Evolutionary conservation across 2,888 invertebrate species (phyloP).

Genomic region (Himalopsyche kuldschensis): DNA sequence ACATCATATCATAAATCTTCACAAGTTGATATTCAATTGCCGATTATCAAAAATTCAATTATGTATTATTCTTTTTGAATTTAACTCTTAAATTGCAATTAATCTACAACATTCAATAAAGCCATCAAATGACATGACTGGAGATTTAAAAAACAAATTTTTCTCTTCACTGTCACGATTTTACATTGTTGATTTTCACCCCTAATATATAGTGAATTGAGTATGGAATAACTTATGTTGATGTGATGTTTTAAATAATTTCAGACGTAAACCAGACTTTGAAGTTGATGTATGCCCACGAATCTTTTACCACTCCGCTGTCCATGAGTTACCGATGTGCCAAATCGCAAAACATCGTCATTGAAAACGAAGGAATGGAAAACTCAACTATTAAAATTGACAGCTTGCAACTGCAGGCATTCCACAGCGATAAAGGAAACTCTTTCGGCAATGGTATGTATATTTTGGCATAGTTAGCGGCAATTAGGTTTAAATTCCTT

Average conservation of each 20-base stretch:
- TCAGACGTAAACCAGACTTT: slow-evolving; percentile 45
- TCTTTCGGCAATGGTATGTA: slow-evolving; percentile 67
- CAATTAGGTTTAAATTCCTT: too few species aligned
- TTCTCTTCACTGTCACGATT: too few species aligned
- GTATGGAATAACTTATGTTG: too few species aligned
- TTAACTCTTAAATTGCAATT: too few species aligned
- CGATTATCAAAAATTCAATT: too few species aligned
- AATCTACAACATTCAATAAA: background rate
- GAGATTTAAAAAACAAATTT: too few species aligned
- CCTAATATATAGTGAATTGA: too few species aligned
- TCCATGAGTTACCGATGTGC: slow-evolving; percentile 75
- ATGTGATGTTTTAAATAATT: background rate
- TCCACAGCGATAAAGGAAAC: slow-evolving; percentile 56
- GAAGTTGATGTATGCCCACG: slow-evolving; percentile 53
- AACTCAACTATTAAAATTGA: slow-evolving; percentile 61
- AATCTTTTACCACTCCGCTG: slow-evolving; percentile 63
- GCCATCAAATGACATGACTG: background rate
- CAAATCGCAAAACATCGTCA: slow-evolving; percentile 56
- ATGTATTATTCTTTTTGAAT: too few species aligned
- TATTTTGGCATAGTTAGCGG: background rate
- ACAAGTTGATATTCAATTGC: too few species aligned
- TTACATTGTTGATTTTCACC: too few species aligned
- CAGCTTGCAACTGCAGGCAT: slow-evolving; percentile 75
- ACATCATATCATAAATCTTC: too few species aligned
- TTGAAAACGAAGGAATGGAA: slow-evolving; percentile 43